Percentiles rank a stretch among this genome's conserved stretches.
Conservation (phyloP, 2,888 invertebrate species). For the Clostera curtula region DNA sequence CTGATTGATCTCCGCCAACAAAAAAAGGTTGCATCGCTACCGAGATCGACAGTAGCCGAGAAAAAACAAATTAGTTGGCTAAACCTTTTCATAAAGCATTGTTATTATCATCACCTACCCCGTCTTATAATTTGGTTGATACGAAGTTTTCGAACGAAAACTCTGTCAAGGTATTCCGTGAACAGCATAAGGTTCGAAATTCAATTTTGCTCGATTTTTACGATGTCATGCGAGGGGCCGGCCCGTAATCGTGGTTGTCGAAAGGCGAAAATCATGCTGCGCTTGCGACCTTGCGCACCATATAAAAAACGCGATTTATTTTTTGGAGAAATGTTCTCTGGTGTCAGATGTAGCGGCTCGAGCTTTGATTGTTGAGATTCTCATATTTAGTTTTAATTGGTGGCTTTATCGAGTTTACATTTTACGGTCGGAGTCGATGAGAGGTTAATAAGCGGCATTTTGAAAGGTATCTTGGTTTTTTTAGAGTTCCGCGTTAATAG, state of each 20-base stretch:
- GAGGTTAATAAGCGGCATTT: conserved; percentile 75
- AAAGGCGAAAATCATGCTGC: conserved; percentile 71
- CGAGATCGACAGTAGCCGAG: conserved; percentile 73
- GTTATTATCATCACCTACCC: conserved; percentile 72
- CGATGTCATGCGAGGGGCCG: conserved; percentile 23
- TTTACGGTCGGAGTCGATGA: conserved; percentile 74
- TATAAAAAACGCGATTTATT: conserved; percentile 65
- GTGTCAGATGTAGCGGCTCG: conserved; percentile 72
- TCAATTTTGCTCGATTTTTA: conserved; percentile 14
- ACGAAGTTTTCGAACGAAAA: conserved; percentile 34
- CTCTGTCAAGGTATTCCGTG: conserved; percentile 24
- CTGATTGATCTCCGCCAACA: conserved; percentile 70
- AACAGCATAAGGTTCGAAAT: conserved; percentile 44
- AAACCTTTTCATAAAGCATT: conserved; percentile 74
- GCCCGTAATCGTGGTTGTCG: conserved; percentile 46
- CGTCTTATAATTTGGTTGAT: conserved; percentile 42
- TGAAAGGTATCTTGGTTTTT: conserved; percentile 68
- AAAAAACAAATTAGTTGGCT: conserved; percentile 75
- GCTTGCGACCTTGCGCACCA: conserved; percentile 62
- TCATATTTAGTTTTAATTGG: conserved; percentile 76
- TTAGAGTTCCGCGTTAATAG: conserved; percentile 63
- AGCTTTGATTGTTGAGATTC: conserved; percentile 72
- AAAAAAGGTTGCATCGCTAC: conserved; percentile 71
- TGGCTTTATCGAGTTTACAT: conserved; percentile 76
- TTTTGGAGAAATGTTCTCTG: conserved; percentile 64